Evolutionary conservation across 1,140 invertebrate genomes (phyloP).

Genomic region (Thaumetopoea pityocampa): DNA sequence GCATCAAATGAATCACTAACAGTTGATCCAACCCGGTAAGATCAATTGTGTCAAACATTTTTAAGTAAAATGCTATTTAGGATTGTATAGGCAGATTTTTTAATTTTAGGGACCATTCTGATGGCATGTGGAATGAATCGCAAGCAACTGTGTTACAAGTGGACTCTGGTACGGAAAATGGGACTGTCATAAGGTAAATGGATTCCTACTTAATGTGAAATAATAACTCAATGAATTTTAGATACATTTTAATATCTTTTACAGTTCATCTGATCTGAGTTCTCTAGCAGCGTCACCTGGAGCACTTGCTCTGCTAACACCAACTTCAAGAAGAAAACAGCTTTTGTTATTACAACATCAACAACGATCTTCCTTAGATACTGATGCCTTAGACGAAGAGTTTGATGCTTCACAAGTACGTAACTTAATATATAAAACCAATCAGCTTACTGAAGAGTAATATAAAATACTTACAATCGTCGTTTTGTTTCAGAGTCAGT

Average conservation of each 20-base stretch:
- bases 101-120: conserved; percentile 83
- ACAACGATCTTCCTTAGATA: conserved; percentile 89
- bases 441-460: too few species aligned
- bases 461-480: too few species aligned
- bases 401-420: conserved; percentile 74
- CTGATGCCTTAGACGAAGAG: conserved; percentile 86
- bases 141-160: conserved; percentile 88
- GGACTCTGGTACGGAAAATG: conserved; percentile 81
- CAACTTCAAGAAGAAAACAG: conserved; percentile 85
- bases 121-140: conserved; percentile 91
- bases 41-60: not conserved
- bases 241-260: conserved; percentile 19
- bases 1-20: conserved; percentile 88
- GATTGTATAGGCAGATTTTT: not conserved
- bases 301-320: conserved; percentile 80
- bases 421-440: too few species aligned
- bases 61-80: too few species aligned
- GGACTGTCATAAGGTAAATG: conserved; percentile 73
- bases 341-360: conserved; percentile 86
- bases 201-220: not conserved
- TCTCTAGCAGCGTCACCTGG: conserved; percentile 76
- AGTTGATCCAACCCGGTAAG: conserved; percentile 80
- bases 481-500: conserved; percentile 58
- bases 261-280: conserved; percentile 78
- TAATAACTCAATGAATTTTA: too few species aligned